Evolutionary conservation across 2,888 invertebrate genomes (phyloP).

Genomic region (Oligia latruncula): DNA sequence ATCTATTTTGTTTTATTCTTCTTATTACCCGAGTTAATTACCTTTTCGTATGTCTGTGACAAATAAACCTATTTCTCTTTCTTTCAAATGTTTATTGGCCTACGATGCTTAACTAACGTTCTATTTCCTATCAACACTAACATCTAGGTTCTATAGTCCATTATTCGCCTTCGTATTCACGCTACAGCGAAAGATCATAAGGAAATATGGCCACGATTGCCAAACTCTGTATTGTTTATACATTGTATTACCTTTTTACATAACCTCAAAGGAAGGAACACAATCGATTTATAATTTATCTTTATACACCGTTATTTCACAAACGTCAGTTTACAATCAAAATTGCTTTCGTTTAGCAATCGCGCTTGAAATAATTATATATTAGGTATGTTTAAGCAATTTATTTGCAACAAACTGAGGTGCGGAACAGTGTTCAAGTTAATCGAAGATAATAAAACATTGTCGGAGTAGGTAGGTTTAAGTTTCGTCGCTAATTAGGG

Average conservation of each 20-base stretch:
- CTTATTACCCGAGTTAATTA: not conserved
- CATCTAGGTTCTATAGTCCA: not conserved
- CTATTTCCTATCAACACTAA: not conserved
- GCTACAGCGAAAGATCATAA: not conserved
- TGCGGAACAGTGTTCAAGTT: conserved; percentile 13
- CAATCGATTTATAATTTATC: conserved; percentile 24
- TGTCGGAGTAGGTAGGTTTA: not conserved
- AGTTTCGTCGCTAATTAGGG: not conserved
- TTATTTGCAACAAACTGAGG: conserved; percentile 22
- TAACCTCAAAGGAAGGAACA: conserved; percentile 23
- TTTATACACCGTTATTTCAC: conserved; percentile 22
- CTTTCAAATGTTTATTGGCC: not conserved
- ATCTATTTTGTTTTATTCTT: not conserved
- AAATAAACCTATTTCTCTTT: not conserved
- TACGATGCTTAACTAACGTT: not conserved
- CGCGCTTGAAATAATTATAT: conserved; percentile 50
- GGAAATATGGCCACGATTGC: not conserved
- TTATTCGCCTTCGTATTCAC: not conserved
- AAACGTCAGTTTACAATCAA: conserved; percentile 27
- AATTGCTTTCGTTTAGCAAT: conserved; percentile 46
- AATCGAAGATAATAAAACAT: conserved; percentile 4
- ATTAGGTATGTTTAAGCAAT: conserved; percentile 5
- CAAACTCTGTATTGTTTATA: conserved; percentile 1
- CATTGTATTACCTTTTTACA: conserved; percentile 17
- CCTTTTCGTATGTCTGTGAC: not conserved